Percentiles rank a stretch among this genome's conserved stretches.
phyloP scores from a whole-genome alignment of 2,113 vertebrate species.

The Chaetura pelagica region DNA sequence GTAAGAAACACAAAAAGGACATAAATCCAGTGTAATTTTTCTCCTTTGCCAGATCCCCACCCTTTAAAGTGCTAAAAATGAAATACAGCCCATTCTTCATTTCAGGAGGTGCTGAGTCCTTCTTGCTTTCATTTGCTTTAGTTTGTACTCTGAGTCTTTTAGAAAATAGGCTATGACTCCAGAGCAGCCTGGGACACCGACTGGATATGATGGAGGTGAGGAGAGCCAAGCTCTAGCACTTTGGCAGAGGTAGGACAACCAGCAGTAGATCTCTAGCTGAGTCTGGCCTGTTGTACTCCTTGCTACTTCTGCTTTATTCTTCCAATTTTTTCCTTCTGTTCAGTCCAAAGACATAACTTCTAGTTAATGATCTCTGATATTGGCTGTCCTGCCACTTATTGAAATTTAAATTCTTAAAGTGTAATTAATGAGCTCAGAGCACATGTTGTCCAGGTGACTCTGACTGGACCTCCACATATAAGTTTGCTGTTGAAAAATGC shows the following conservation, averaged over 20 bases:
- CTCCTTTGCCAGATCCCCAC: background rate
- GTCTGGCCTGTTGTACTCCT: background rate
- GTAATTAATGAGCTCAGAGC: background rate
- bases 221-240: background rate
- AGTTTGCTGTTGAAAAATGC: background rate
- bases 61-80: background rate
- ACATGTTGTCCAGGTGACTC: background rate
- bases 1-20: background rate
- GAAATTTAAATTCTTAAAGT: background rate
- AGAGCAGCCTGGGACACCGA: background rate
- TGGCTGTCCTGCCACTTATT: background rate
- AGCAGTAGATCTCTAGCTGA: background rate
- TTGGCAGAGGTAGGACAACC: background rate
- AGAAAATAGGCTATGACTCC: background rate
- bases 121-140: background rate
- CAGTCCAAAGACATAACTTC: background rate
- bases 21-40: background rate
- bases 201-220: background rate
- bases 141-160: background rate
- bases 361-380: background rate
- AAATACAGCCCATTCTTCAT: background rate
- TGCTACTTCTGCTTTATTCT: background rate
- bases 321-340: background rate
- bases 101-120: background rate
- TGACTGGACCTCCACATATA: fast-evolving